Percentiles rank a stretch among this genome's conserved stretches.
phyloP scores from a whole-genome alignment of 2,113 vertebrate species.

The Nerophis lumbriciformis region DNA sequence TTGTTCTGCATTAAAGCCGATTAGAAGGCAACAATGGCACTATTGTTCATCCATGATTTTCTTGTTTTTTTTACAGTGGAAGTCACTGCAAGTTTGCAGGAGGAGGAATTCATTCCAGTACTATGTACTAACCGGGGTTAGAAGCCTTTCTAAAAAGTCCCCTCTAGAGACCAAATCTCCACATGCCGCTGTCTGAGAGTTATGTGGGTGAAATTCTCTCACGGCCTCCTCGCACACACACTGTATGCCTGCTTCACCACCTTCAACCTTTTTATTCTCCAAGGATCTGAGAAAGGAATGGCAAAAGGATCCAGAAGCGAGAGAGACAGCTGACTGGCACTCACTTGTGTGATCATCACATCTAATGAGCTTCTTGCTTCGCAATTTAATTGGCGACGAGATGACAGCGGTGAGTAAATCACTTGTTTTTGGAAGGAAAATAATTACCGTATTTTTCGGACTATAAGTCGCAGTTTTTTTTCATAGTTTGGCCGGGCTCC shows the following conservation, averaged over 20 bases:
- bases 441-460: not conserved
- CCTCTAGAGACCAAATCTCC: not conserved
- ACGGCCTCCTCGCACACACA: not conserved
- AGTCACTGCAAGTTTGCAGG: conserved; percentile 11
- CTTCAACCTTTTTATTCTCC: not conserved
- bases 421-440: conserved; percentile 23
- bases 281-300: conserved; percentile 8
- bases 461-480: too few relatives aligned
- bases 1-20: conserved; percentile 39
- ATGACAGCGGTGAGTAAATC: conserved; percentile 33
- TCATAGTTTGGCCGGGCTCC: too few relatives aligned
- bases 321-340: conserved; percentile 23
- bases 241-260: not conserved
- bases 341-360: conserved; percentile 13
- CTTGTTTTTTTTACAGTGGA: conserved; percentile 15
- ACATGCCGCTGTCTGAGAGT: not conserved
- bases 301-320: conserved; percentile 12
- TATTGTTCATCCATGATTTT: conserved; percentile 6
- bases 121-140: conserved; percentile 9
- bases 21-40: conserved; percentile 30
- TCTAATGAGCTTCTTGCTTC: conserved; percentile 40
- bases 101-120: conserved; percentile 11
- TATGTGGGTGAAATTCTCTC: not conserved
- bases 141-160: conserved; percentile 8
- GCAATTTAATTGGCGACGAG: conserved; percentile 36